Base-by-base conservation (phyloP, 2,888 invertebrate genomes). In the Hydriomena furcata region DNA sequence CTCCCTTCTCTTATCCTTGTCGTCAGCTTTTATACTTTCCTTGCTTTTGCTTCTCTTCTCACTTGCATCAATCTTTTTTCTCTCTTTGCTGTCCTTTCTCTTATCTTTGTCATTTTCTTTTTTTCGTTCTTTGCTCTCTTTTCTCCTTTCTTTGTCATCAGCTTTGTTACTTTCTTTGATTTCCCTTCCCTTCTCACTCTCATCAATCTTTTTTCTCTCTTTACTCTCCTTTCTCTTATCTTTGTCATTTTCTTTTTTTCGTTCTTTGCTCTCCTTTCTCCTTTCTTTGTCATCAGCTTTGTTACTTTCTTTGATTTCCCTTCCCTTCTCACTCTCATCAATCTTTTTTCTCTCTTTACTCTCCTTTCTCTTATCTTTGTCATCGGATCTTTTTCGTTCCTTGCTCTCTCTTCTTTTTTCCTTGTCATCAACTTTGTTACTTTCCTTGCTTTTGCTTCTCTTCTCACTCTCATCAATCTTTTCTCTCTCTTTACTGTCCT, bases 321-420 rank as follows among this genome's bases (percentile, higher is more conserved):
- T 28, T 38, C n/a, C 28, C 21, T 28, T 25, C 5, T 13, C n/a
- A 11, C 5, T 10, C 24, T 5, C n/a, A n/a, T n/a, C n/a, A n/a
- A n/a, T n/a, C n/a, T 38, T 17, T 13, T 1, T 10, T 25, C 13
- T 17, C n/a, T 34, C 21, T 10, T 20, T 34, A 6, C 5, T 10
- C 20, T 2, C 7, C 6, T n/a, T 13, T 31, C 7, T 7, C 8
- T 31, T 8, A 31, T 24, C 30, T 37, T 28, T 21, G 17, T 28
- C 11, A 34, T 31, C 41, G 12, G 25, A 25, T 20, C 23, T 40
- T 5, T 40, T 35, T 5, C 8, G 5, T 23, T 32, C 34, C 8
- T 21, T 42, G 91, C 0, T 37, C 17, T 20, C 30, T 36, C 17
- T 46, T n/a, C n/a, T 32, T 7, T 32, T 32, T 32, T 20, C n/a